Evolutionary conservation across 2,113 vertebrate genomes (phyloP), one percentile per base, ranked within the genome.

Genomic region (Speoplatyrhinus poulsoni): DNA sequence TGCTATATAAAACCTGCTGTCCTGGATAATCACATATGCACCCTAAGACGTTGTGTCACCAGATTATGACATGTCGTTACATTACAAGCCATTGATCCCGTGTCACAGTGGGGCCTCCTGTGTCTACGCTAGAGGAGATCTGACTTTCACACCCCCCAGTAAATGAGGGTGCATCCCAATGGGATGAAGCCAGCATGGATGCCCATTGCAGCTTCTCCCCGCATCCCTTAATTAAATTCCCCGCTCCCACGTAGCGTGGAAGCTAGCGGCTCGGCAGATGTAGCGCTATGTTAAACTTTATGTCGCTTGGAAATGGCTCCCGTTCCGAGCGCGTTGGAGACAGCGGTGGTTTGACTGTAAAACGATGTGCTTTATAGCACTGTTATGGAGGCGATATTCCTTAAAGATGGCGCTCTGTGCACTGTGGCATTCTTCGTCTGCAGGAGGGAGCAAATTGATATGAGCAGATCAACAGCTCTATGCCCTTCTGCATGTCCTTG

Each of bases 261-360:
- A 95, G 93, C 95, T 93, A 91, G 94, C 90, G 91, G 94, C 92
- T 94, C 93, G 94, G 95, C 95, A 96, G 94, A 96, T 96, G 95
- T 96, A 96, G 96, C 95, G 93, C 94, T 94, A 95, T 96, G 96
- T 98, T 97, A 97, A 98, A 96, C 94, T 97, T 98, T 97, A 97
- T 98, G 96, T 95, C 91, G 94, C 94, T 95, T 96, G 95, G 95
- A 98, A 97, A 94, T 94, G 95, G 92, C 92, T 96, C 95, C 93
- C 91, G 93, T 95, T 95, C 93, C 92, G 93, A 94, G 93, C 95
- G 94, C 94, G 92, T 97, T 94, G 76, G 85, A 94, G 92, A 92
- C 94, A 87, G 92, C 94, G 94, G 89, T 93, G 90, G 92, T 93
- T 95, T 93, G 93, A 94, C 95, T 95, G 95, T 95, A 97, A 96